phyloP scores from a whole-genome alignment of 1,140 invertebrate species.

The Drosophila erecta region DNA sequence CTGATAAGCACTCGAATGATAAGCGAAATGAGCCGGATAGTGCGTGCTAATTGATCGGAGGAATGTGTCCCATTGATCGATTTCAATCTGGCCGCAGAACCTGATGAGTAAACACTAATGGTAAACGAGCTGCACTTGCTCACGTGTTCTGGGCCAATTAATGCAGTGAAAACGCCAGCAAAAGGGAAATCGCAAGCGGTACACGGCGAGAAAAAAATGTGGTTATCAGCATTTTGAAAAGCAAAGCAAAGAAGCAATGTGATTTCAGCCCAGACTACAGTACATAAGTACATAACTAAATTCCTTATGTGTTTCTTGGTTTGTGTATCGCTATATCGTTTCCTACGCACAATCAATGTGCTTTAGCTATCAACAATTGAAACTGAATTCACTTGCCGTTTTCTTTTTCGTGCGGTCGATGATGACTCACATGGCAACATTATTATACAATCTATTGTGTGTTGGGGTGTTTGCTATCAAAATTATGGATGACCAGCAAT shows the following conservation, averaged over 20 bases:
- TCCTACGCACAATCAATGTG: slow-evolving; percentile 30
- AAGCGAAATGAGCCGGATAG: slow-evolving; percentile 16
- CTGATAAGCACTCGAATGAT: slow-evolving; percentile 37
- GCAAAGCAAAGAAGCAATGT: too few relatives aligned
- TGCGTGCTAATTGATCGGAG: slow-evolving; percentile 27
- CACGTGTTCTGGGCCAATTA: slow-evolving; percentile 18
- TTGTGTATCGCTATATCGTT: too few relatives aligned
- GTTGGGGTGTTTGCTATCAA: slow-evolving; percentile 38
- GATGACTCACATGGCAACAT: slow-evolving; percentile 49
- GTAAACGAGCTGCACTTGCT: slow-evolving; percentile 17
- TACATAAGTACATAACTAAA: too few relatives aligned
- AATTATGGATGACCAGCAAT: slow-evolving; percentile 49
- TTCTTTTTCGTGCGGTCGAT: slow-evolving; percentile 39
- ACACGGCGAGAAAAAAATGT: background rate
- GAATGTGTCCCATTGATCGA: slow-evolving; percentile 13
- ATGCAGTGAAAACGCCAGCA: slow-evolving; percentile 15
- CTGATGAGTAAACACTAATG: slow-evolving; percentile 1
- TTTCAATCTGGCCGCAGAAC: background rate
- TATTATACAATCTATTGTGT: slow-evolving; percentile 56
- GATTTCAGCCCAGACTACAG: too few relatives aligned
- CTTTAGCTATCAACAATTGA: slow-evolving; percentile 47
- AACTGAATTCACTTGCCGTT: slow-evolving; percentile 25
- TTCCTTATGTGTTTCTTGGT: too few relatives aligned
- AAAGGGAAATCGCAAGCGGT: slow-evolving; percentile 19
- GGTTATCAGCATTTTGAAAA: too few relatives aligned